phyloP scores from a whole-genome alignment of 1,140 invertebrate species.

The Piezodorus guildinii region DNA sequence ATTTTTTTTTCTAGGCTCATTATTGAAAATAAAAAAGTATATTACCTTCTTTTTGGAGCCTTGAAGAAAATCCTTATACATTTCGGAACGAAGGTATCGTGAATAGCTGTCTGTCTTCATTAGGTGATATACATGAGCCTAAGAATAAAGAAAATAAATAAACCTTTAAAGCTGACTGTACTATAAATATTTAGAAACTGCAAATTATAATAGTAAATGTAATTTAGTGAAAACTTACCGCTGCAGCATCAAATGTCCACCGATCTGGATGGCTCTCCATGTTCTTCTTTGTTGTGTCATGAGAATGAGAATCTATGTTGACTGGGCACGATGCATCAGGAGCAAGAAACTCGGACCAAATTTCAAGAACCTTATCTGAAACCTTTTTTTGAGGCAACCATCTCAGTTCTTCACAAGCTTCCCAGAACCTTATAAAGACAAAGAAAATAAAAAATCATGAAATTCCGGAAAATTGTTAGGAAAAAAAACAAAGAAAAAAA shows the following conservation, averaged over 20 bases:
- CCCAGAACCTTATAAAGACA: conserved; percentile 73
- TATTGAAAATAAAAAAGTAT: no score
- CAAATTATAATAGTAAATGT: no score
- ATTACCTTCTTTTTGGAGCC: conserved; percentile 92
- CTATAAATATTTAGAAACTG: no score
- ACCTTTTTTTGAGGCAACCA: conserved; percentile 74
- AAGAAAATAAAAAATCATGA: background rate
- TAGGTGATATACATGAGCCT: conserved; percentile 97
- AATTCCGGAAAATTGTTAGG: no score
- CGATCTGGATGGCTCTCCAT: conserved; percentile 61
- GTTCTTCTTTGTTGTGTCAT: conserved; percentile 65
- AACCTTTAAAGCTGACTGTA: no score
- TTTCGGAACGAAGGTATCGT: conserved; percentile 92
- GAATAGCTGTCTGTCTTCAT: conserved; percentile 99
- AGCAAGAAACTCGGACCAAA: conserved; percentile 90
- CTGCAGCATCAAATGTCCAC: conserved; percentile 95
- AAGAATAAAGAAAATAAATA: conserved; percentile 31
- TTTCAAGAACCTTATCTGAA: conserved; percentile 72
- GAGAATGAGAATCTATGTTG: conserved; percentile 89
- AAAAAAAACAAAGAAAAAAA: no score
- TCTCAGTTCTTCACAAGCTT: conserved; percentile 88
- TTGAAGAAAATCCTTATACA: conserved; percentile 96
- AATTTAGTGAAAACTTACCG: conserved; percentile 48
- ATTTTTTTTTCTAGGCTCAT: no score
- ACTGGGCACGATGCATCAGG: conserved; percentile 90